Base-by-base conservation (phyloP, 2,797 vertebrate species). In the Limnodromus scolopaceus region DNA sequence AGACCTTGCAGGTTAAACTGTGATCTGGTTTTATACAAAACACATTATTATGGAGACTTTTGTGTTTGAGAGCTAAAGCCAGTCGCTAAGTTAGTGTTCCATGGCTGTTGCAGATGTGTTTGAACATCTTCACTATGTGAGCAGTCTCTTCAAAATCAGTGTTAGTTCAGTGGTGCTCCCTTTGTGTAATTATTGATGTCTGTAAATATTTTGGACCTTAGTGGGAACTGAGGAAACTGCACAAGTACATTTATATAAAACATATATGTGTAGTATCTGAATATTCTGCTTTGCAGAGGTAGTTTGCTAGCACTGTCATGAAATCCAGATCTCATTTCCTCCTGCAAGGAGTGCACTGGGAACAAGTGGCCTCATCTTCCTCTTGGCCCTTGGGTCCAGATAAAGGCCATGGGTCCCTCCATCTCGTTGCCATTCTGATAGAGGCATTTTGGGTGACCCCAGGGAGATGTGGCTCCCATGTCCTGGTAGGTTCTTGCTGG, bases 1-100 rank as follows among this genome's bases (percentile, higher is more conserved):
- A 93, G 76, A 63, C 41, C 66, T 94, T 87, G 71, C 86, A 86
- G 81, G 84, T 82, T 94, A 87, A 87, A 53, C 54, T 86, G 22
- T 76, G 36, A 32, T 81, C 82, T 76, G 53, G 36, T 95, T 96
- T 84, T 90, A 54, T 71, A 66, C 49, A 70, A 75, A 93, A 55
- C 45, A 55, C 27, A 6, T 75, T 55, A 38, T 69, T 76, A 32
- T 76, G 46, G 82, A 92, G 60, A 38, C 63, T 91, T 65, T 49
- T 53, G 61, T 91, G 53, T 94, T 53, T 71, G 84, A 83, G 86
- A 25, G 19, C 58, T 85, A 38, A 88, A 93, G 38, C 51, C 39
- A 32, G 22, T 48, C 74, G 53, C 20, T 64, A 30, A 36, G 32
- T 77, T 76, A 60, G 39, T n/a, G 20, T 75, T 70, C n/a, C 13